phyloP scores from a whole-genome alignment of 2,113 vertebrate species.

The Actinemys pallida region DNA sequence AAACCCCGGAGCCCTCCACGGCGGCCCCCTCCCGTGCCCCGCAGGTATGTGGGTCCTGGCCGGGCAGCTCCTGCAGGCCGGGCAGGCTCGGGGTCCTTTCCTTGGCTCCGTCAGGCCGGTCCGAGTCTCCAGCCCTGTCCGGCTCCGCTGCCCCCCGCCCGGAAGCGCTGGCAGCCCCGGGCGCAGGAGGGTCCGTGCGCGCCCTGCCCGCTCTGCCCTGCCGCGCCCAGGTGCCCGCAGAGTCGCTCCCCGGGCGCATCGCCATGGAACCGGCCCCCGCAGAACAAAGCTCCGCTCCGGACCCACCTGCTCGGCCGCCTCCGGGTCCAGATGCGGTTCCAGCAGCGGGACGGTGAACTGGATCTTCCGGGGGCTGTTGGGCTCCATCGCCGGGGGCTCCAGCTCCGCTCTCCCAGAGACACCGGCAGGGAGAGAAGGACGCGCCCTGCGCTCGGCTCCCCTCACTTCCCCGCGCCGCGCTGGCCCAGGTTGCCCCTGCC shows the following conservation, averaged over 20 bases:
- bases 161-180: neutral
- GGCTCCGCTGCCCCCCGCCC: neutral
- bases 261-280: too few species aligned
- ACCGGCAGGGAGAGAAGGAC: neutral
- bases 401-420: neutral
- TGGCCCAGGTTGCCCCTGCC: constrained; percentile 4
- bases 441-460: neutral
- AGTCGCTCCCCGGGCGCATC: too few species aligned
- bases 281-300: neutral
- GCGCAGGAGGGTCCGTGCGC: neutral
- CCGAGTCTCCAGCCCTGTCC: neutral
- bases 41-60: neutral
- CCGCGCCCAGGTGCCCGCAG: neutral
- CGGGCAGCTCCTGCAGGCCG: neutral
- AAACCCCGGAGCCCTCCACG: too few species aligned
- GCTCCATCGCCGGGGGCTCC: constrained; percentile 82
- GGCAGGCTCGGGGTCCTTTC: neutral
- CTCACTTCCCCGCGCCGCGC: neutral
- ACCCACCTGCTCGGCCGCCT: constrained; percentile 91
- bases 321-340: constrained; percentile 93
- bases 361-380: constrained; percentile 90
- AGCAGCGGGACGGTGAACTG: constrained; percentile 92
- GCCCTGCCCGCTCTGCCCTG: neutral
- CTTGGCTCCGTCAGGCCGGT: too few species aligned
- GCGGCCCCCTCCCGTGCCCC: too few species aligned